A percentile compares a stretch with the other conserved stretches of the same genome.
These are phyloP conservation scores for Indri indri DNA, from an alignment of 2,113 vertebrate genomes.

Conservation along the genomic window DNA sequence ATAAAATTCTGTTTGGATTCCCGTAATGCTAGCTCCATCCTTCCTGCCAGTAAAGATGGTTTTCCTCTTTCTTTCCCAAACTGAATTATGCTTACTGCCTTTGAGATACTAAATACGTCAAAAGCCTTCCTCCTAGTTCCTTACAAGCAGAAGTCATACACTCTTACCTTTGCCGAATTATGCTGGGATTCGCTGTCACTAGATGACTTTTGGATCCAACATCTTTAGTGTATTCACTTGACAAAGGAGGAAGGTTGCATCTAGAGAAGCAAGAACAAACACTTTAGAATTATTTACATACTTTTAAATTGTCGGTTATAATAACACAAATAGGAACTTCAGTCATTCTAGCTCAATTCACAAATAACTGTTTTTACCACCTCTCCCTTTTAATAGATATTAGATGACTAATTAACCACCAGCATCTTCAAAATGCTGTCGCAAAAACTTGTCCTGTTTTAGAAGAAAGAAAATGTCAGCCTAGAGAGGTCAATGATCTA, in stretches of 20 bases:
- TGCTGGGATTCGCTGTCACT: conserved; percentile 98
- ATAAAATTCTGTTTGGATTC: not conserved
- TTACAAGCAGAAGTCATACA: conserved; percentile 15
- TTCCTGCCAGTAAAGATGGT: conserved; percentile 51
- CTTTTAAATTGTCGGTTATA: not conserved
- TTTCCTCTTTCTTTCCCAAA: conserved; percentile 24
- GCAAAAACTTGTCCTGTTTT: not conserved
- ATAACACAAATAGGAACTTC: not conserved
- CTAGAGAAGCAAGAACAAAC: conserved; percentile 80
- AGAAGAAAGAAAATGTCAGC: conserved; percentile 39
- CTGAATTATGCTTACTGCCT: not conserved
- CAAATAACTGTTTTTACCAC: conserved; percentile 25
- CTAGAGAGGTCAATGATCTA: not conserved
- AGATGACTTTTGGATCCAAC: conserved; percentile 94
- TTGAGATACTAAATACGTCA: not conserved
- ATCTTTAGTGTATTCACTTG: conserved; percentile 91
- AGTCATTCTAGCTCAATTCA: conserved; percentile 21
- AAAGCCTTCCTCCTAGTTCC: not conserved
- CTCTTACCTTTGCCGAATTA: conserved; percentile 95
- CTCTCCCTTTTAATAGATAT: conserved; percentile 24
- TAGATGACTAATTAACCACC: not conserved
- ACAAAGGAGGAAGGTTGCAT: conserved; percentile 97
- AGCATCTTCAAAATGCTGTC: conserved; percentile 3
- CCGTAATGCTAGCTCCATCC: not conserved
- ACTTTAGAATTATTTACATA: not conserved